phyloP scores from a whole-genome alignment of 2,888 invertebrate genomes.

The Caenorhabditis doughertyi region DNA sequence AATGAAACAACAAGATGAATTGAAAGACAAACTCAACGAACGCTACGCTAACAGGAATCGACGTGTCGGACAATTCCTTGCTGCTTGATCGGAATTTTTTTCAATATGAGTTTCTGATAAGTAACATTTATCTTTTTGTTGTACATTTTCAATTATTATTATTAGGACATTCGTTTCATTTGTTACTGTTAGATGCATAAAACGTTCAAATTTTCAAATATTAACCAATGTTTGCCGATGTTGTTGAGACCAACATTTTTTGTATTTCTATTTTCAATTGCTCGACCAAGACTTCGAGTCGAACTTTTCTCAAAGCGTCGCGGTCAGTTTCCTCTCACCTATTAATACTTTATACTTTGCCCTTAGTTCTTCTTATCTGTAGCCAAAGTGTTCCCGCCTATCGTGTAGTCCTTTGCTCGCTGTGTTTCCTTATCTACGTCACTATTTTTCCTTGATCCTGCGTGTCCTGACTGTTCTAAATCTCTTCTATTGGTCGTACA shows the following conservation, averaged over 20 bases:
- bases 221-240: too few species aligned
- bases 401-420: conserved; percentile 44
- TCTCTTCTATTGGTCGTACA: conserved; percentile 8
- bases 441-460: neutral
- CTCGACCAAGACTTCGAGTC: neutral
- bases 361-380: conserved; percentile 35
- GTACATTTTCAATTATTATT: conserved; percentile 42
- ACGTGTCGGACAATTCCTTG: conserved; percentile 69
- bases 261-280: neutral
- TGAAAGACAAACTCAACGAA: conserved; percentile 68
- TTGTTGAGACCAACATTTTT: neutral
- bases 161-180: conserved; percentile 10
- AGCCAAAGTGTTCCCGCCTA: conserved; percentile 27
- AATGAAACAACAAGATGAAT: conserved; percentile 66
- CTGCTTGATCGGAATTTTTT: conserved; percentile 44
- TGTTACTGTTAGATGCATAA: conserved; percentile 22
- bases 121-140: conserved; percentile 8
- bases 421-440: conserved; percentile 7
- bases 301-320: neutral
- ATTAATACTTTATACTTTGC: conserved; percentile 56
- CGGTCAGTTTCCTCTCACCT: neutral
- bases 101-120: neutral
- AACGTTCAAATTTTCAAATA: conserved; percentile 12
- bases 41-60: conserved; percentile 74
- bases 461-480: conserved; percentile 5